Evolutionary conservation across 2,797 vertebrate species (phyloP).

Genomic region (Meriones psammophilus): DNA sequence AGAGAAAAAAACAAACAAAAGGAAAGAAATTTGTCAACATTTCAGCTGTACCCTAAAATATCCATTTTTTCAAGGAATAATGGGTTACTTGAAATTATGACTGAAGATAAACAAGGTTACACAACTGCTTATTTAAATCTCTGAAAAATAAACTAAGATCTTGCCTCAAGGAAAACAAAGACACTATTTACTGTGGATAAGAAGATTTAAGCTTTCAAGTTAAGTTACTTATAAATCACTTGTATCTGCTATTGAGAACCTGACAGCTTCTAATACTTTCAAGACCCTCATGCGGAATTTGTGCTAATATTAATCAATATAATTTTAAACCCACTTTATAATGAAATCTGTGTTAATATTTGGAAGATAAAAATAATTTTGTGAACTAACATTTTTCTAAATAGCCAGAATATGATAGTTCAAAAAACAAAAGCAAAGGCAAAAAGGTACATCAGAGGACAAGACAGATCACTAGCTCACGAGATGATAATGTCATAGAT

Average conservation of each 20-base stretch:
- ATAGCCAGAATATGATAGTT: background rate
- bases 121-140: background rate
- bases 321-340: constrained; percentile 26
- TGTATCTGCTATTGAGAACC: background rate
- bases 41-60: background rate
- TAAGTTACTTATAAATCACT: constrained; percentile 56
- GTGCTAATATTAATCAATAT: constrained; percentile 33
- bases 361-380: constrained; percentile 59
- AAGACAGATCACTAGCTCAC: background rate
- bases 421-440: background rate
- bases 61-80: constrained; percentile 26
- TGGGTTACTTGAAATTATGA: constrained; percentile 45
- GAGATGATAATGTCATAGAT: constrained; percentile 31
- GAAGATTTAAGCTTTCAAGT: constrained; percentile 53
- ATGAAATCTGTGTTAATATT: constrained; percentile 58
- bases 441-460: constrained; percentile 47
- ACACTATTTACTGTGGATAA: constrained; percentile 33
- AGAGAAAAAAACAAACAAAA: constrained; percentile 13
- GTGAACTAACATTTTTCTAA: constrained; percentile 65
- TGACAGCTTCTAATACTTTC: constrained; percentile 4
- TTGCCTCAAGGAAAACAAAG: constrained; percentile 62
- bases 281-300: constrained; percentile 36
- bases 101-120: constrained; percentile 9
- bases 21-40: background rate
- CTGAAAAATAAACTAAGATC: constrained; percentile 40